Evolutionary conservation across 2,888 invertebrate species (phyloP), one percentile per base, ranked within the genome.

Genomic region (Venusia cambrica): DNA sequence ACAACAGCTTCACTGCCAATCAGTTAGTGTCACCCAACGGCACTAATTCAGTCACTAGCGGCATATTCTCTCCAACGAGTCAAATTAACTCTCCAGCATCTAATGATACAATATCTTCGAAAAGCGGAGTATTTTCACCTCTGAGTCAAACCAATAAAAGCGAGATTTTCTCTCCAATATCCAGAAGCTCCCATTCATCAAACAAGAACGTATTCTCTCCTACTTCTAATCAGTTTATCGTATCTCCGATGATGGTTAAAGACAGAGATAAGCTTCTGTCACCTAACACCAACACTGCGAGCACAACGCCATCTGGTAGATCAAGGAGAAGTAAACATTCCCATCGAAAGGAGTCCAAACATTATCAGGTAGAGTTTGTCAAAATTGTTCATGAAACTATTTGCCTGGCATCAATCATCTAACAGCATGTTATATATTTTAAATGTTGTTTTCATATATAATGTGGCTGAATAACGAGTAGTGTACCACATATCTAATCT

Each of bases 341-440:
- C 48, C 80, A 84, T 45, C 88, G 90, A 59, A 92, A 92, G 80
- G 87, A 90, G 64, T 92, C 92, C 54, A 91, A 88, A 63, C 92
- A 93, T 75, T 93, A 93, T 72, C 92, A 92, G 87, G 91, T 90
- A 85, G 72, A 66, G 45, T 45, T 41, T 24, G 29, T 41, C 26
- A 18, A 36, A 28, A 17, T 44, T 43, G 19, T 42, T 28, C 33
- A 27, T 16, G 12, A 15, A 18, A 31, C 7, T 30, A 27, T 15
- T 39, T 39, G 38, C 38, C 39, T 48, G 48, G 38, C 43, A 45
- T 47, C 30, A 26, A 49, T 60, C 57, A 58, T 62, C 72, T 79
- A 80, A 80, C 67, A 51, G 80, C 80, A 54, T 40, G 54, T 18
- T 44, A 38, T 27, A 34, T 37, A 38, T 39, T 22, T 33, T 42